Percentiles rank a stretch among this genome's conserved stretches.
Conservation (phyloP, 2,888 invertebrate genomes). For the Heliconius cydno region DNA sequence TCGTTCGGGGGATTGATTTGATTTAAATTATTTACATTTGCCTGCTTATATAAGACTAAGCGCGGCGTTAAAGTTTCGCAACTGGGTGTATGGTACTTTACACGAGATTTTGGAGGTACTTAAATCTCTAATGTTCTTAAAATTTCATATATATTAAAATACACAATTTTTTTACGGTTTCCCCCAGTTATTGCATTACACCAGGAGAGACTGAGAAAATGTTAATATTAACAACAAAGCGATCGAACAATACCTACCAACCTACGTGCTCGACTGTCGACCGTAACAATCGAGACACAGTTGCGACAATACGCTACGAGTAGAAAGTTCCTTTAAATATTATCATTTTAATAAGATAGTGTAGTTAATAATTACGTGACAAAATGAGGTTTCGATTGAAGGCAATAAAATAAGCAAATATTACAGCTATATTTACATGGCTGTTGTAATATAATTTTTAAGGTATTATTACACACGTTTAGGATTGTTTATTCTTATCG, state of each 20-base stretch:
- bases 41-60: no score
- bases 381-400: conserved; percentile 1
- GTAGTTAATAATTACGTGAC: conserved; percentile 21
- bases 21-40: no score
- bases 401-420: background rate
- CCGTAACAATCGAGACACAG: conserved; percentile 36
- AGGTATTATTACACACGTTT: background rate
- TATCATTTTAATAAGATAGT: conserved; percentile 12
- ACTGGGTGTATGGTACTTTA: no score
- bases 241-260: conserved; percentile 22
- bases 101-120: background rate
- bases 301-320: conserved; percentile 33
- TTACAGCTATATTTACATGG: background rate
- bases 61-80: no score
- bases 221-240: conserved; percentile 25
- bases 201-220: conserved; percentile 1
- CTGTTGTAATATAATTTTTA: background rate
- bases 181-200: conserved; percentile 5
- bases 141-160: background rate
- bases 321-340: conserved; percentile 38
- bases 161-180: background rate
- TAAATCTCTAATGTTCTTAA: background rate
- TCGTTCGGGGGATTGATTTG: no score
- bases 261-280: conserved; percentile 39
- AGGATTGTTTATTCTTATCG: background rate